Conservation (phyloP, 1,140 invertebrate genomes). For the Hormaphis cornu region DNA sequence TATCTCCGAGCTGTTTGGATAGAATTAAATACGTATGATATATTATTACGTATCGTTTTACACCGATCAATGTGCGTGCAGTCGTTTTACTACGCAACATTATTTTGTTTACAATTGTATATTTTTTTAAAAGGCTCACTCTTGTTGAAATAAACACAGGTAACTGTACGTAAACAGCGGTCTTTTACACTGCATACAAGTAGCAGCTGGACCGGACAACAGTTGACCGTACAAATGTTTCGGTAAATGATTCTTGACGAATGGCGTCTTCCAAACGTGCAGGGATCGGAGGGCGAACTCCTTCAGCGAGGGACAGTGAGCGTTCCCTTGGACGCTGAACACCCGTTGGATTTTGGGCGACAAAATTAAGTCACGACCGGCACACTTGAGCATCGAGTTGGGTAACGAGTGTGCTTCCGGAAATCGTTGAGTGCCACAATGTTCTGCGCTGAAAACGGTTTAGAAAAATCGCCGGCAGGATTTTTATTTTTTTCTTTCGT, state of each 20-base stretch:
- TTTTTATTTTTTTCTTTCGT: too few relatives aligned
- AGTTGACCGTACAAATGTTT: not conserved
- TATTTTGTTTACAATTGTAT: not conserved
- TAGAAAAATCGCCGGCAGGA: too few relatives aligned
- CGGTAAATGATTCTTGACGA: not conserved
- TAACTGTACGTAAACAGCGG: slow-evolving; percentile 6
- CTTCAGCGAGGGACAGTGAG: not conserved
- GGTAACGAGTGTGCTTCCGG: not conserved
- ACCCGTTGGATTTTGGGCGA: slow-evolving; percentile 22
- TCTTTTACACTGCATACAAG: slow-evolving; percentile 8
- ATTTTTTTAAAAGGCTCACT: not conserved
- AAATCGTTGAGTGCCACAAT: not conserved
- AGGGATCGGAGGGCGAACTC: not conserved
- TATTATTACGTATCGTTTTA: too few relatives aligned
- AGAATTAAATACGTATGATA: too few relatives aligned
- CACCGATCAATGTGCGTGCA: too few relatives aligned
- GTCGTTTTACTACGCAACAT: too few relatives aligned
- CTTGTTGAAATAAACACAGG: not conserved
- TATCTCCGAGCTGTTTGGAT: too few relatives aligned
- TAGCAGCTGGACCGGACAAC: not conserved
- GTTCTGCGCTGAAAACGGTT: not conserved
- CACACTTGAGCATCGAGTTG: not conserved
- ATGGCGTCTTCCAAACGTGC: slow-evolving; percentile 4
- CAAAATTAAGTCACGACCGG: not conserved
- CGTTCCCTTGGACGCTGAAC: not conserved